These are phyloP conservation scores for Heliconius himera DNA, from an alignment of 1,140 invertebrate genomes.

Conservation along the genomic window DNA sequence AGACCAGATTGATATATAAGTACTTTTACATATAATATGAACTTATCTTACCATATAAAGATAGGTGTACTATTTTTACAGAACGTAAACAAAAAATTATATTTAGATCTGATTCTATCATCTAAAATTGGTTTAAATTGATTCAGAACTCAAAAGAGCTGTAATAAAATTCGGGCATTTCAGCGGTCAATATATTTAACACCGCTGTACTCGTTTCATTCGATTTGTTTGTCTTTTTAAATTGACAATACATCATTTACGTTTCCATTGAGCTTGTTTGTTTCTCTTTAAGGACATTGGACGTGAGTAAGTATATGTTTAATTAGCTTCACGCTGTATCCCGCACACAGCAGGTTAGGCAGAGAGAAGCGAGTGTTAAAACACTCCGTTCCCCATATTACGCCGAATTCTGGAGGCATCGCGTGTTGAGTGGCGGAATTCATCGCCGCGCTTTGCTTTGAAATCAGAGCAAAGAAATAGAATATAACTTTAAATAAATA, in stretches of 20 bases:
- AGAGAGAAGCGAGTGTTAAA: too few species aligned
- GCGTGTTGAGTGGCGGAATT: too few species aligned
- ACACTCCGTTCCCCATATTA: too few species aligned
- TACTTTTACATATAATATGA: background rate
- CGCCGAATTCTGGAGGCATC: too few species aligned
- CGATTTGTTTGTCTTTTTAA: slow-evolving; percentile 30
- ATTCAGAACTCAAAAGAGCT: slow-evolving; percentile 15
- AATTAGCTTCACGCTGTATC: too few species aligned
- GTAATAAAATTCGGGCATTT: slow-evolving; percentile 46
- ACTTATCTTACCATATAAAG: background rate
- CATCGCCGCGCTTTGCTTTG: too few species aligned
- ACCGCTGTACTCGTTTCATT: slow-evolving; percentile 31
- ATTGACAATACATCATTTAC: background rate
- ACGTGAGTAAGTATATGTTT: too few species aligned
- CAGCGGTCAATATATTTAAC: slow-evolving; percentile 54
- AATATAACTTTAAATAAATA: too few species aligned
- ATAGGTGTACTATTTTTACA: background rate
- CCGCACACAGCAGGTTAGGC: too few species aligned
- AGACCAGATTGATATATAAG: too few species aligned
- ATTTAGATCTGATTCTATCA: slow-evolving; percentile 31
- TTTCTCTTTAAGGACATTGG: background rate
- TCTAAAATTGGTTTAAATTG: slow-evolving; percentile 31
- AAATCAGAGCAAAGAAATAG: too few species aligned
- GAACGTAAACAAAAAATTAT: background rate
- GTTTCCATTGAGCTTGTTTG: background rate